Conservation (phyloP, 1,140 invertebrate genomes). For the Pseudomyrmex cubaensis region DNA sequence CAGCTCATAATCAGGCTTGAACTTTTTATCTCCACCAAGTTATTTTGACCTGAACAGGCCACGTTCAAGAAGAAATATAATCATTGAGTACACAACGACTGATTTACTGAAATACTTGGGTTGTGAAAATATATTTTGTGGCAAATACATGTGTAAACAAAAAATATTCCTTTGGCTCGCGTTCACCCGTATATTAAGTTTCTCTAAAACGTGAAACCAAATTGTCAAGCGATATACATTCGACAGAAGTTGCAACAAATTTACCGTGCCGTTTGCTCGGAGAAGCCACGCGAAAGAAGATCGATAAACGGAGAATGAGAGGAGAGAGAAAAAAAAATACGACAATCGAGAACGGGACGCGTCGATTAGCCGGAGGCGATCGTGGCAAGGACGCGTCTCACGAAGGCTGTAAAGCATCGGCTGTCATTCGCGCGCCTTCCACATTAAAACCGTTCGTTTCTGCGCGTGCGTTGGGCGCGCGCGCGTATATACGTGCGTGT, state of each 20-base stretch:
- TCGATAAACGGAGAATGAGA: neutral
- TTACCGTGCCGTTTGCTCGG: too few relatives aligned
- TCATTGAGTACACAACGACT: neutral
- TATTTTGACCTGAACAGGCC: neutral
- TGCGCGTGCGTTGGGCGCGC: neutral
- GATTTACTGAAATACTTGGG: too few relatives aligned
- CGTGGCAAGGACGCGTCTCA: constrained; percentile 65
- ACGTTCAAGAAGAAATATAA: neutral
- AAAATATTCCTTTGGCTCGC: too few relatives aligned
- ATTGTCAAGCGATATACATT: neutral
- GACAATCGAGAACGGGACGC: constrained; percentile 50
- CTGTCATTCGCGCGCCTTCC: constrained; percentile 62
- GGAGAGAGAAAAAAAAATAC: constrained; percentile 1
- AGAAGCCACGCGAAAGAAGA: neutral
- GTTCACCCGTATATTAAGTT: neutral
- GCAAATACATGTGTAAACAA: too few relatives aligned
- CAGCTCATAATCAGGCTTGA: neutral
- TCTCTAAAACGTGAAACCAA: neutral
- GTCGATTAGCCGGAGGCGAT: constrained; percentile 66
- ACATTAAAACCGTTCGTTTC: constrained; percentile 48
- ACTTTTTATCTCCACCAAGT: neutral
- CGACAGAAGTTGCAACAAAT: too few relatives aligned
- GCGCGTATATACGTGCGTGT: constrained; percentile 8
- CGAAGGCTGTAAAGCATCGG: constrained; percentile 66
- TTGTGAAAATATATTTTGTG: too few relatives aligned